phyloP scores from a whole-genome alignment of 2,113 vertebrate genomes.

The Morone chrysops region DNA sequence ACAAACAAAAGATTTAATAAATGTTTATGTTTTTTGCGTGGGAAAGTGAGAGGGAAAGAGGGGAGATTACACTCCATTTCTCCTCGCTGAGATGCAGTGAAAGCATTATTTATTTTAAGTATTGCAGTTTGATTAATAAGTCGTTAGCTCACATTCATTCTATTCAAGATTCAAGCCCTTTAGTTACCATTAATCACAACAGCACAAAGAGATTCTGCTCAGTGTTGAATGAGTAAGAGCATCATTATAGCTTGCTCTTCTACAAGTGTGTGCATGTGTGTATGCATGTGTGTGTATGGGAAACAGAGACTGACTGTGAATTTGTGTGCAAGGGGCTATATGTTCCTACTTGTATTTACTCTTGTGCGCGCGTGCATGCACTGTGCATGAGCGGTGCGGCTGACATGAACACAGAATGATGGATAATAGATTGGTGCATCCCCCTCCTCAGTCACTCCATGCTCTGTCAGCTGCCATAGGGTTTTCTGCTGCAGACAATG shows the following conservation, averaged over 20 bases:
- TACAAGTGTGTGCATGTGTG: constrained; percentile 28
- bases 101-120: constrained; percentile 58
- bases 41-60: not conserved
- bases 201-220: constrained; percentile 58
- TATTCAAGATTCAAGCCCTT: constrained; percentile 51
- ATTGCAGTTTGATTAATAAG: constrained; percentile 66
- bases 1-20: not conserved
- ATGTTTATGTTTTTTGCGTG: constrained; percentile 16
- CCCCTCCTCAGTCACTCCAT: constrained; percentile 37
- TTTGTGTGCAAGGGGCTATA: not conserved
- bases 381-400: not conserved
- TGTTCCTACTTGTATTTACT: constrained; percentile 14
- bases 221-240: constrained; percentile 57
- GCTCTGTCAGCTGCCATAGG: constrained; percentile 46
- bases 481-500: constrained; percentile 46
- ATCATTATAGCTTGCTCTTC: constrained; percentile 58
- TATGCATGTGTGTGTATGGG: not conserved
- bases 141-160: constrained; percentile 47
- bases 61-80: constrained; percentile 22
- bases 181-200: constrained; percentile 63
- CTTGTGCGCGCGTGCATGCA: not conserved
- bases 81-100: constrained; percentile 24
- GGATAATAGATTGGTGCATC: constrained; percentile 25
- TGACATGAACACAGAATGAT: constrained; percentile 33
- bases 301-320: constrained; percentile 14